Evolutionary conservation across 23 tunicate genomes (phyloP).

Genomic region (Corella eumyota): DNA sequence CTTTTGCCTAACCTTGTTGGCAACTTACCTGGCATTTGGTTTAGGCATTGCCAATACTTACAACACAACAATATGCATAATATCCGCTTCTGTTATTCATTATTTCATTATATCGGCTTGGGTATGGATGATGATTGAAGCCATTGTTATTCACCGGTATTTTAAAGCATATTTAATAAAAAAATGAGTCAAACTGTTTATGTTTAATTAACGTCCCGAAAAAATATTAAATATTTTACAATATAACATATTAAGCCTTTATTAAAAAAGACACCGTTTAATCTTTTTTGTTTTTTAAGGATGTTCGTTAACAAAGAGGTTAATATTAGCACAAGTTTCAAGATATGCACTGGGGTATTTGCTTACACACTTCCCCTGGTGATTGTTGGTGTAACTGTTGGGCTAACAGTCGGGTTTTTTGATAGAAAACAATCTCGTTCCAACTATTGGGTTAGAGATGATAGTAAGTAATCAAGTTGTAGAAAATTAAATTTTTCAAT

Average conservation of each 20-base stretch:
- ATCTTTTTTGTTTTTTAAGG: neutral
- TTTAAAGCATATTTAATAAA: neutral
- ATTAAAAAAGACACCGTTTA: neutral
- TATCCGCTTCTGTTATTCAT: neutral
- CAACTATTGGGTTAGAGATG: too few species aligned
- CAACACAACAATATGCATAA: neutral
- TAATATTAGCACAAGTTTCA: neutral
- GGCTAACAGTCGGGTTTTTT: neutral
- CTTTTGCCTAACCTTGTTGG: conserved; percentile 1
- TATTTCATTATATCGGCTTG: neutral
- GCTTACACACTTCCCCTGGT: neutral
- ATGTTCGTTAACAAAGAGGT: neutral
- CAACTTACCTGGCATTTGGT: neutral
- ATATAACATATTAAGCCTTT: neutral
- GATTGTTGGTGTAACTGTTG: conserved; percentile 5
- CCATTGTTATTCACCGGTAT: neutral
- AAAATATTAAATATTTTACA: neutral
- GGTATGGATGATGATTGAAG: conserved; percentile 4
- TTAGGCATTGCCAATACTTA: neutral
- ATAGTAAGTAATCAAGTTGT: too few species aligned
- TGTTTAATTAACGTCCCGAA: neutral
- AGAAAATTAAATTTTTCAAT: too few species aligned
- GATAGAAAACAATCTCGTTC: neutral
- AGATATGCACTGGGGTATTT: neutral
- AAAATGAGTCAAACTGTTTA: neutral